Evolutionary conservation across 53 echinoderm and acorn worm genomes (phyloP).

Genomic region (Echinarachnius parma): DNA sequence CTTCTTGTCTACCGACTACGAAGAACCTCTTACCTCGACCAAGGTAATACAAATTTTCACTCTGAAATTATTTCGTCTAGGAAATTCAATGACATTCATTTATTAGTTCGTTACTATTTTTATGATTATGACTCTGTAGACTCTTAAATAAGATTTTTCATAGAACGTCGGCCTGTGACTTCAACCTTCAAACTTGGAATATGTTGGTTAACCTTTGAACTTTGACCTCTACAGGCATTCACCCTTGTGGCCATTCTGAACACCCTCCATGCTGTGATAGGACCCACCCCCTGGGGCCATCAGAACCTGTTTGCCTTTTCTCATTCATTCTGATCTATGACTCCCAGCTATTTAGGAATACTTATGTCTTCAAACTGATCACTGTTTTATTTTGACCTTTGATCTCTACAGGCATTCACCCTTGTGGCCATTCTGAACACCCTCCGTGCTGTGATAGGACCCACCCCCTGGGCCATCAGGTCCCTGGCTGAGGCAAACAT

Average conservation of each 20-base stretch:
- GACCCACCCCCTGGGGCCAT: slow-evolving; percentile 92
- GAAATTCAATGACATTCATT: not conserved
- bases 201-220: no score
- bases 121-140: no score
- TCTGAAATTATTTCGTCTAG: not conserved
- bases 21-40: slow-evolving; percentile 18
- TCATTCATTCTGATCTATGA: no score
- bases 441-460: slow-evolving; percentile 73
- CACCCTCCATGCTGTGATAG: slow-evolving; percentile 74
- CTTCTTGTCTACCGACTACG: slow-evolving; percentile 27
- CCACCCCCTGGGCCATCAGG: slow-evolving; percentile 91
- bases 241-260: slow-evolving; percentile 78
- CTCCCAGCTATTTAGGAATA: no score
- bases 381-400: no score
- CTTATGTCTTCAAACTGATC: no score
- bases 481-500: slow-evolving; percentile 79
- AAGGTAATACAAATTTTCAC: slow-evolving; percentile 5
- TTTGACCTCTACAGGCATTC: slow-evolving; percentile 54
- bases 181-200: no score
- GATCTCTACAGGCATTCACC: slow-evolving; percentile 67
- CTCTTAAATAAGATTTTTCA: no score
- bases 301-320: no score
- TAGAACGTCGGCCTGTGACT: no score
- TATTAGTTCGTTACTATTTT: no score
- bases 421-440: slow-evolving; percentile 79